Conservation (phyloP, 1,140 invertebrate species). For the Brachystomella parvula region DNA sequence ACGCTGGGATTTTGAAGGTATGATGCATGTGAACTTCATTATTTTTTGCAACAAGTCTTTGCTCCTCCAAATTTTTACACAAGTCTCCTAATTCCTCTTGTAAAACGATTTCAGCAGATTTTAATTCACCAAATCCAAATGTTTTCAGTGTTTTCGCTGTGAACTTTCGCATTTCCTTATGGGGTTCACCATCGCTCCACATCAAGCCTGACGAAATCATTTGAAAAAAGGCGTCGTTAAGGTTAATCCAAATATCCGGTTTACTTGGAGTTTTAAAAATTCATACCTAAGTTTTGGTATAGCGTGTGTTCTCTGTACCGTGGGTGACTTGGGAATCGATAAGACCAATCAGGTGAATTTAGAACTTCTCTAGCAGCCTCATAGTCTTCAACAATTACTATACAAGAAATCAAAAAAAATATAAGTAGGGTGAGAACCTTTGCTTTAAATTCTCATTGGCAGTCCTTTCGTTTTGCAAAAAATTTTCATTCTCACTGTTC, state of each 20-base stretch:
- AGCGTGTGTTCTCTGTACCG: conserved; percentile 10
- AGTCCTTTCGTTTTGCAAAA: too few species aligned
- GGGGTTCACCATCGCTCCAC: conserved; percentile 2
- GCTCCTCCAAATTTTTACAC: neutral
- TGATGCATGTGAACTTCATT: conserved; percentile 9
- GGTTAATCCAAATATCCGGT: neutral
- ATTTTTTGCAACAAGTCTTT: neutral
- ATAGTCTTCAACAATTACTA: conserved; percentile 1
- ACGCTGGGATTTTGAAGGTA: conserved; percentile 44
- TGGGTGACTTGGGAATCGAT: neutral
- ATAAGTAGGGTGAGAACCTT: neutral
- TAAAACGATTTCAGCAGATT: neutral
- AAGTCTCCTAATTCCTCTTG: conserved; percentile 7
- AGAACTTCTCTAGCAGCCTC: conserved; percentile 2
- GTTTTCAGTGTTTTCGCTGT: neutral
- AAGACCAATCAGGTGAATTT: neutral
- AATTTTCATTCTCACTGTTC: too few species aligned
- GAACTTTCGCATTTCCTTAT: conserved; percentile 12
- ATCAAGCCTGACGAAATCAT: neutral
- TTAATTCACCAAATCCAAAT: conserved; percentile 14
- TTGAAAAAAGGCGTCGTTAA: neutral
- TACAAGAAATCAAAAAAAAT: too few species aligned
- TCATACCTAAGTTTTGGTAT: conserved; percentile 4
- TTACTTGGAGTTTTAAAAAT: neutral
- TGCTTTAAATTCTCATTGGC: too few species aligned